Evolutionary conservation across 2,113 vertebrate genomes (phyloP).

Genomic region (Misgurnus anguillicaudatus): DNA sequence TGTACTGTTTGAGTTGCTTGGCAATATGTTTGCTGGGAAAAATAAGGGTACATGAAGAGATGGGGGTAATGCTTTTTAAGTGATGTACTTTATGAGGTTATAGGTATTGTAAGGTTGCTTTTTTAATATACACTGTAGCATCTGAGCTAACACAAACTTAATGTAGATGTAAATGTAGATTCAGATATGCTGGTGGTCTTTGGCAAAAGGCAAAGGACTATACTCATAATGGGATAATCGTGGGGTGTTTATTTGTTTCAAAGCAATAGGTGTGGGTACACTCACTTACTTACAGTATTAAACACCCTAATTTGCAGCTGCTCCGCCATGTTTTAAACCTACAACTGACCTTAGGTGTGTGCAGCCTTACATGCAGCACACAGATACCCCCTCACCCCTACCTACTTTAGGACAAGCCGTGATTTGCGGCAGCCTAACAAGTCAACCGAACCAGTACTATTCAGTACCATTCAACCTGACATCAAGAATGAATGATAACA

Average conservation of each 20-base stretch:
- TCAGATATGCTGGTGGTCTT: not conserved
- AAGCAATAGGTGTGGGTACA: not conserved
- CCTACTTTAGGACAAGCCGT: not conserved
- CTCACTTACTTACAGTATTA: not conserved
- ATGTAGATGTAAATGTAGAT: too few relatives aligned
- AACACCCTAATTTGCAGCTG: not conserved
- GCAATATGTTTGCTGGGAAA: too few relatives aligned
- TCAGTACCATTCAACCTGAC: conserved; percentile 45
- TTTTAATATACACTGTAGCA: too few relatives aligned
- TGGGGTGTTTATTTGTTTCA: not conserved
- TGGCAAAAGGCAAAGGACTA: not conserved
- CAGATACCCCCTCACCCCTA: not conserved
- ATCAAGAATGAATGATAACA: not conserved
- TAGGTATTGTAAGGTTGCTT: too few relatives aligned
- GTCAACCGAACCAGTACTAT: not conserved
- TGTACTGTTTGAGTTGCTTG: too few relatives aligned
- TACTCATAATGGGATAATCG: not conserved
- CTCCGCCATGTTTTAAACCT: not conserved
- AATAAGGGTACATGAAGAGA: too few relatives aligned
- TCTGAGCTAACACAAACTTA: too few relatives aligned
- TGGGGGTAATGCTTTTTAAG: too few relatives aligned
- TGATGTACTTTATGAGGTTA: too few relatives aligned
- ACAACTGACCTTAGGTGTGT: not conserved
- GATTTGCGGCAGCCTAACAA: not conserved
- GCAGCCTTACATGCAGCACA: not conserved